phyloP scores from a whole-genome alignment of 1,140 invertebrate species.

The Drosophila pachea region DNA sequence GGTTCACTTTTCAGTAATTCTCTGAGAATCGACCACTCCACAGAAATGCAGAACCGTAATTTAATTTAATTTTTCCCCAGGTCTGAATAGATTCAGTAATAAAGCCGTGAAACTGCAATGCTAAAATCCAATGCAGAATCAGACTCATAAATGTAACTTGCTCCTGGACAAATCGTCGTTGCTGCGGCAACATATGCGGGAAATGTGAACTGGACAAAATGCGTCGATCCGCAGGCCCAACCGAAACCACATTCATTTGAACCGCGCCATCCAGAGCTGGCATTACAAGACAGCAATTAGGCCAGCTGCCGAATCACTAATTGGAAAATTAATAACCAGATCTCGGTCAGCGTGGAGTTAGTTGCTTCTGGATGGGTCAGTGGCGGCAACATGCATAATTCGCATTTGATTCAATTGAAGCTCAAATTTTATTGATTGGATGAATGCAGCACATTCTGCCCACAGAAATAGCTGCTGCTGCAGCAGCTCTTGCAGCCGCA shows the following conservation, averaged over 20 bases:
- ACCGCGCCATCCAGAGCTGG: background rate
- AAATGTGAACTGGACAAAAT: background rate
- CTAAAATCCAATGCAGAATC: no score
- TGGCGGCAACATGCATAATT: conserved; percentile 43
- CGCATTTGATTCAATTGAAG: conserved; percentile 70
- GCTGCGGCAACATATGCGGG: background rate
- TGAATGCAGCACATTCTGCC: conserved; percentile 23
- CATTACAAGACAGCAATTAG: conserved; percentile 54
- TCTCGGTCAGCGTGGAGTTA: background rate
- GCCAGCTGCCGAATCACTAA: conserved; percentile 28
- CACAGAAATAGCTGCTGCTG: conserved; percentile 38
- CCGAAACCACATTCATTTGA: background rate
- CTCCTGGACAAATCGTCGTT: no score
- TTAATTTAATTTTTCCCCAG: no score
- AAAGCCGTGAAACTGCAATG: no score
- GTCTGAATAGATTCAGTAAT: no score
- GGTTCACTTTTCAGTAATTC: no score
- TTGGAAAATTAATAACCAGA: conserved; percentile 65
- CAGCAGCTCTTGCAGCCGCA: conserved; percentile 33
- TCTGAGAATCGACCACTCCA: no score
- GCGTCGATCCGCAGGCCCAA: background rate
- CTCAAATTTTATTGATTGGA: conserved; percentile 68
- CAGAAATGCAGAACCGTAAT: no score
- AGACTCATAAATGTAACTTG: no score
- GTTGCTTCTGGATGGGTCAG: background rate